Conservation (phyloP, 1,140 invertebrate species). For the Atta texana region DNA sequence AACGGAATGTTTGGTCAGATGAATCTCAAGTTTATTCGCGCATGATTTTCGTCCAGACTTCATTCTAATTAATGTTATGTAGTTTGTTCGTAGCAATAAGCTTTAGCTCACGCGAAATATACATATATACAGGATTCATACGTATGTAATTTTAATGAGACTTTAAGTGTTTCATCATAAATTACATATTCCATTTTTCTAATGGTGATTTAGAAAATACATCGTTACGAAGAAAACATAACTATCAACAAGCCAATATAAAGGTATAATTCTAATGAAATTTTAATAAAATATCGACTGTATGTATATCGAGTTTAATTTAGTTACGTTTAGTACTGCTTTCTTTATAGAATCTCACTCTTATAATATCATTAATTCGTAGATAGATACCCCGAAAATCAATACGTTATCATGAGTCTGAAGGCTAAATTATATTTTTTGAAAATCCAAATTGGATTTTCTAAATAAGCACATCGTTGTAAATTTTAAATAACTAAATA, state of each 20-base stretch:
- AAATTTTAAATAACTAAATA: neutral
- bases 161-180: neutral
- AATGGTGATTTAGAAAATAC: neutral
- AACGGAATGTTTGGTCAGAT: constrained; percentile 46
- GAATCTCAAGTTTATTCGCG: constrained; percentile 53
- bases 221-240: neutral
- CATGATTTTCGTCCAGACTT: constrained; percentile 37
- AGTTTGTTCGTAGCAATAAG: constrained; percentile 24
- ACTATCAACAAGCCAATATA: neutral
- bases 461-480: neutral
- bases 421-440: neutral
- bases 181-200: neutral
- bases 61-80: constrained; percentile 52
- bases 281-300: neutral
- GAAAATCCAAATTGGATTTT: neutral
- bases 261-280: neutral
- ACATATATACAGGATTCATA: neutral
- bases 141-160: constrained; percentile 13
- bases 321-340: neutral
- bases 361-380: neutral
- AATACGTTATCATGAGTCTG: neutral
- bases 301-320: constrained; percentile 10
- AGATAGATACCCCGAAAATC: neutral
- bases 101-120: neutral
- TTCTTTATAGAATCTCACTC: no score